Evolutionary conservation across 2,888 invertebrate species (phyloP), one percentile per base, ranked within the genome.

Genomic region (Chymomyza fuscimana): DNA sequence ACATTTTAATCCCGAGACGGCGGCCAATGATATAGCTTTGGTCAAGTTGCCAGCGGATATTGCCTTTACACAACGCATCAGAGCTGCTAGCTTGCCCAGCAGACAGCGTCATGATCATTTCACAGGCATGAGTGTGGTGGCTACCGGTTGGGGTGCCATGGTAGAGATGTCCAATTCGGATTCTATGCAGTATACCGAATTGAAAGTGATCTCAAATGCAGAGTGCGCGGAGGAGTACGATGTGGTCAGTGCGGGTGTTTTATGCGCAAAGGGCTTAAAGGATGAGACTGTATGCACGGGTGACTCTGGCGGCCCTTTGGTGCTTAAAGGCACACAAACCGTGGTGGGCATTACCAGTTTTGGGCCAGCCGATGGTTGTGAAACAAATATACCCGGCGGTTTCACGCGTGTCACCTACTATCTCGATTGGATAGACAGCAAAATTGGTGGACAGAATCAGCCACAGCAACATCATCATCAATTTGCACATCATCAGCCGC

Each of bases 301-400:
- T 0, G 92, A 92, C 71, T 92, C 92, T 0, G 92, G 92, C 29
- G 92, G 92, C 1, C 92, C 92, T 0, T 72, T 92, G 9, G 91
- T 92, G 0, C 72, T 91, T 0, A 90, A 89, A 61, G 87, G 85
- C 50, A 89, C 89, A 2, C 79, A 86, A 52, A 70, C 80, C 0
- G 82, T 92, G n/a, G 87, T 92, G 58, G 92, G 91, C 61, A 83
- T 92, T 3, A 92, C 92, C 0, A 92, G 92, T 65, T 92, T 92
- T 66, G 92, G 92, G 0, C 90, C 90, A 0, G 88, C 89, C 19
- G 86, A 89, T 68, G 90, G 90, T 0, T 92, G 92, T 73, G 89
- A 91, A 65, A 89, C 87, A 7, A 89, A 85, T 58, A 82, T 90
- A n/a, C 89, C 92, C 2, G 90, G 91, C 0, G 92, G 92, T 10